phyloP scores from a whole-genome alignment of 2,797 vertebrate genomes.

The Poecilia wingei region DNA sequence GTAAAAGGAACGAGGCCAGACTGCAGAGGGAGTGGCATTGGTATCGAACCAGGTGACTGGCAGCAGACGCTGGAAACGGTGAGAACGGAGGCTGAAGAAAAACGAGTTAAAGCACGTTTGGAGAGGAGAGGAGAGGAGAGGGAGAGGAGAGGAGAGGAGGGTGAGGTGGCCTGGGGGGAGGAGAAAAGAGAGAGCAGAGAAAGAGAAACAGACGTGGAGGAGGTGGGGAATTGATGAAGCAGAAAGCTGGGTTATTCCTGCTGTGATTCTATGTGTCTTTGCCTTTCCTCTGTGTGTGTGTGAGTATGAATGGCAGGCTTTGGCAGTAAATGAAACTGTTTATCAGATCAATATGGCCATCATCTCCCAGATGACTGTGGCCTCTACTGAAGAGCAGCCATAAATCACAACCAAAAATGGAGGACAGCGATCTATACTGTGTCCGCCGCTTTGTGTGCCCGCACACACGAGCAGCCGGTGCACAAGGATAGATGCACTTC shows the following conservation, averaged over 20 bases:
- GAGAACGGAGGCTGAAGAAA: slow-evolving; percentile 52
- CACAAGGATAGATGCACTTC: slow-evolving; percentile 1
- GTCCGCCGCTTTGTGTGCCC: slow-evolving; percentile 21
- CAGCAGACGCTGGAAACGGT: slow-evolving; percentile 40
- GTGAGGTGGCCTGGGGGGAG: slow-evolving; percentile 74
- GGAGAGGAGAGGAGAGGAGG: slow-evolving; percentile 67
- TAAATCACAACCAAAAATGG: slow-evolving; percentile 84
- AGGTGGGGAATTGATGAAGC: slow-evolving; percentile 80
- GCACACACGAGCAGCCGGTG: not conserved
- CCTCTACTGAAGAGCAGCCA: slow-evolving; percentile 85
- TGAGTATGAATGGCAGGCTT: slow-evolving; percentile 73
- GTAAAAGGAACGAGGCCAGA: slow-evolving; percentile 36
- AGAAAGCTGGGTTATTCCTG: slow-evolving; percentile 81
- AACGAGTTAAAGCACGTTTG: slow-evolving; percentile 70
- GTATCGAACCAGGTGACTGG: slow-evolving; percentile 50
- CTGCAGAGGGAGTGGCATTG: slow-evolving; percentile 3
- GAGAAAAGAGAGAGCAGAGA: slow-evolving; percentile 68
- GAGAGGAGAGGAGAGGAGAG: slow-evolving; percentile 65
- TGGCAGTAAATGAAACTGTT: slow-evolving; percentile 87
- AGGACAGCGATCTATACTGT: slow-evolving; percentile 68
- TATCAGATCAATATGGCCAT: slow-evolving; percentile 88
- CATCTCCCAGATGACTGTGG: slow-evolving; percentile 89
- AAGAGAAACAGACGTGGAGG: slow-evolving; percentile 75
- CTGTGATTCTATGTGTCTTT: slow-evolving; percentile 71
- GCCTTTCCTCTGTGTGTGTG: slow-evolving; percentile 43